Percentiles rank a stretch among this genome's conserved stretches.
These are phyloP conservation scores for Aspidapion aeneum DNA, from an alignment of 2,888 invertebrate species.

Conservation along the genomic window DNA sequence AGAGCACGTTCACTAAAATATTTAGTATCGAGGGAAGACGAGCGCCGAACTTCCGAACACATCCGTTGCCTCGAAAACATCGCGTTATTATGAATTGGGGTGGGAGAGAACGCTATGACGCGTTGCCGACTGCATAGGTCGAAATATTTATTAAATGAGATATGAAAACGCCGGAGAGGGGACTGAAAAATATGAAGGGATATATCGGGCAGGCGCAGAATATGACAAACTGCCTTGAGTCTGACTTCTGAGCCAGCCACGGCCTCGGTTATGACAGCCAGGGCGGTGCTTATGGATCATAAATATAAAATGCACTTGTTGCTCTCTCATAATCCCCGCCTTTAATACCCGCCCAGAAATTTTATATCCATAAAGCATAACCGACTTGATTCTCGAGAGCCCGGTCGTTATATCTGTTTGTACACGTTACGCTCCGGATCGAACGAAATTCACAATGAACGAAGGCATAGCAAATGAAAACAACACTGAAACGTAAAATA, in stretches of 20 bases:
- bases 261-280: slow-evolving; percentile 65
- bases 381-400: slow-evolving; percentile 6
- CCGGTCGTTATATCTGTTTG: background rate
- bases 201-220: slow-evolving; percentile 45
- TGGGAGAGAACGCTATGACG: slow-evolving; percentile 27
- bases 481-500: too few relatives aligned
- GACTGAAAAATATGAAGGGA: slow-evolving; percentile 35
- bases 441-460: background rate
- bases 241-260: slow-evolving; percentile 65
- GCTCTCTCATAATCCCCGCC: slow-evolving; percentile 59
- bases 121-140: slow-evolving; percentile 43
- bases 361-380: slow-evolving; percentile 45
- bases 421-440: background rate
- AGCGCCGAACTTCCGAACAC: slow-evolving; percentile 28
- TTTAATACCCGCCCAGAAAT: slow-evolving; percentile 47
- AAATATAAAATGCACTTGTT: slow-evolving; percentile 69
- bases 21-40: background rate
- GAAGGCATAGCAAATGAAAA: background rate
- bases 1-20: background rate
- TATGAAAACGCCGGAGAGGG: slow-evolving; percentile 45
- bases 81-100: slow-evolving; percentile 31
- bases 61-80: slow-evolving; percentile 33
- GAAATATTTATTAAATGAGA: slow-evolving; percentile 52
- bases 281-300: slow-evolving; percentile 65
- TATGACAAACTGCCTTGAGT: slow-evolving; percentile 44